These are phyloP conservation scores for Alectoris magna DNA, from an alignment of 2,797 vertebrate species.

Conservation along the genomic window DNA sequence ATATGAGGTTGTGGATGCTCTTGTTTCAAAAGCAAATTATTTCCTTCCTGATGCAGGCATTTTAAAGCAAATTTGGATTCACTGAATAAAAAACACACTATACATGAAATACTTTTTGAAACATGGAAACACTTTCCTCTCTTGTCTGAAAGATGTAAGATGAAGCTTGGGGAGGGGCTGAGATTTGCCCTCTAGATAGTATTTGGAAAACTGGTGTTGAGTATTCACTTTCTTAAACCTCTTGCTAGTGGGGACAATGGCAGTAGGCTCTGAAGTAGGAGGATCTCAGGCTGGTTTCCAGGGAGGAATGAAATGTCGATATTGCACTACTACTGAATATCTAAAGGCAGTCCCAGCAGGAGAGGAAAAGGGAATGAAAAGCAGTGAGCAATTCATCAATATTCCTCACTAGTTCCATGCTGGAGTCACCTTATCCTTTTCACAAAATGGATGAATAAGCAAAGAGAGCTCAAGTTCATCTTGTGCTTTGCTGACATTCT, in stretches of 20 bases:
- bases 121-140: not conserved
- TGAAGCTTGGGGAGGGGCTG: not conserved
- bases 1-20: not conserved
- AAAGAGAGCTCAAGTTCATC: not conserved
- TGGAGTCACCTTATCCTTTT: not conserved
- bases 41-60: not conserved
- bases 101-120: not conserved
- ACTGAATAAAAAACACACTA: not conserved
- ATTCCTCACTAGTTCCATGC: not conserved
- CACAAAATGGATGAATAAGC: conserved; percentile 25
- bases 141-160: not conserved
- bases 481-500: not conserved
- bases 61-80: not conserved
- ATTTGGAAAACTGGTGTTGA: not conserved
- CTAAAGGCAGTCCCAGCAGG: not conserved
- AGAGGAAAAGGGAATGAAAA: not conserved
- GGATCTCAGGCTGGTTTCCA: not conserved
- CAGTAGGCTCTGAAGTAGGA: not conserved
- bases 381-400: not conserved
- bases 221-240: not conserved
- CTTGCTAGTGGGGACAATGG: not conserved
- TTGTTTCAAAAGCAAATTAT: not conserved
- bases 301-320: not conserved
- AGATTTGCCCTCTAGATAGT: not conserved
- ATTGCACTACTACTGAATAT: not conserved